phyloP scores from a whole-genome alignment of 2,113 vertebrate genomes.

The Cisticola juncidis region DNA sequence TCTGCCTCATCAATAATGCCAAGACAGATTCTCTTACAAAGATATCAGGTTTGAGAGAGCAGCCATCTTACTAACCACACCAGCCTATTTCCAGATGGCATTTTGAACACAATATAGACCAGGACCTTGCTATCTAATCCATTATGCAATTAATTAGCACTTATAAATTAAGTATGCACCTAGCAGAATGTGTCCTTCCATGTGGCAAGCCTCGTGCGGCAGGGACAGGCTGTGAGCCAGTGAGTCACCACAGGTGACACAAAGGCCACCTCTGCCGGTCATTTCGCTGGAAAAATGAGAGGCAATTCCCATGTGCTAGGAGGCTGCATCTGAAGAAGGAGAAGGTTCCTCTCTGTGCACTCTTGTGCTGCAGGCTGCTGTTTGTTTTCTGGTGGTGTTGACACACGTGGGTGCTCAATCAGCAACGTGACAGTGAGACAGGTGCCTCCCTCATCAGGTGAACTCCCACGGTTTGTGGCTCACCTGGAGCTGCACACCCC shows the following conservation, averaged over 20 bases:
- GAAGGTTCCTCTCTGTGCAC: background rate
- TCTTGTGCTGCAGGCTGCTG: background rate
- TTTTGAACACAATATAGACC: background rate
- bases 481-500: background rate
- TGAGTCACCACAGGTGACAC: background rate
- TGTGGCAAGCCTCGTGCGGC: background rate
- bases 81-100: background rate
- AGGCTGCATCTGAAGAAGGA: background rate
- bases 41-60: background rate
- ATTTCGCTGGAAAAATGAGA: background rate
- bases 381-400: background rate
- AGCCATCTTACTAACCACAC: background rate
- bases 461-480: fast-evolving
- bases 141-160: conserved; percentile 9
- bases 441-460: background rate
- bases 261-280: background rate
- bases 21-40: background rate
- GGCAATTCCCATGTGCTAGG: background rate
- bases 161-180: conserved; percentile 13
- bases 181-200: background rate
- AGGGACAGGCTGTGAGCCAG: background rate
- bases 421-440: fast-evolving
- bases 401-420: background rate
- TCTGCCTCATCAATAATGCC: background rate
- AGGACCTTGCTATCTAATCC: background rate